These are phyloP conservation scores for Octodonta nipae DNA, from an alignment of 2,888 invertebrate species.

Conservation along the genomic window DNA sequence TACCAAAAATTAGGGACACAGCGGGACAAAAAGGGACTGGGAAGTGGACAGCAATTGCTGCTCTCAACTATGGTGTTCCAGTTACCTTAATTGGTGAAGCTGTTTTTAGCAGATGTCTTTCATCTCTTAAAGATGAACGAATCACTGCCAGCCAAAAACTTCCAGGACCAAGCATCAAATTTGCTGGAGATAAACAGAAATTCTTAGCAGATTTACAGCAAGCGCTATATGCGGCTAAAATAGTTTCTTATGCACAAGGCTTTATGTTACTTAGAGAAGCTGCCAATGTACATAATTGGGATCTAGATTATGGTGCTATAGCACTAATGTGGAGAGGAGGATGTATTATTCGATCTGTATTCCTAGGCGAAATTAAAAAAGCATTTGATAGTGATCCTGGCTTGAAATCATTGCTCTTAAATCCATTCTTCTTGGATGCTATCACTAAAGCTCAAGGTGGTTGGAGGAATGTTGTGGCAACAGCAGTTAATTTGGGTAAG, in stretches of 20 bases:
- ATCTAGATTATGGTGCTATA: constrained; percentile 91
- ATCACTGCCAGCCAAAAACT: constrained; percentile 66
- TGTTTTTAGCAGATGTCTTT: constrained; percentile 89
- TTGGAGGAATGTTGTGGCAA: constrained; percentile 71
- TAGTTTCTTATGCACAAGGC: constrained; percentile 89
- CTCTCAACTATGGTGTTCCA: constrained; percentile 89
- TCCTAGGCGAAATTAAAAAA: constrained; percentile 80
- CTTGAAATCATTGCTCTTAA: constrained; percentile 75
- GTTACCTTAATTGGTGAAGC: constrained; percentile 97
- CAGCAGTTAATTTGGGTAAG: constrained; percentile 39
- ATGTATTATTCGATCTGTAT: constrained; percentile 89
- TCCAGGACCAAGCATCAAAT: constrained; percentile 51
- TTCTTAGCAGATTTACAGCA: constrained; percentile 73
- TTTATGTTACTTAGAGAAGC: constrained; percentile 87
- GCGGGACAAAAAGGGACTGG: constrained; percentile 99
- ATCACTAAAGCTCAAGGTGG: constrained; percentile 69
- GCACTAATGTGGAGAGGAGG: constrained; percentile 99
- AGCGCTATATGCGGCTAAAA: constrained; percentile 94
- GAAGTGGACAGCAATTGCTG: constrained; percentile 97
- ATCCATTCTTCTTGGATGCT: constrained; percentile 82
- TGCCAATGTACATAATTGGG: constrained; percentile 80
- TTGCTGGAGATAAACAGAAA: constrained; percentile 57
- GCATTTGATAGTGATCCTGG: constrained; percentile 84
- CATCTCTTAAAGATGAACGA: constrained; percentile 80
- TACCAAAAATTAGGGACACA: constrained; percentile 87